Evolutionary conservation across 2,888 invertebrate genomes (phyloP).

Genomic region (Monopis laevigella): DNA sequence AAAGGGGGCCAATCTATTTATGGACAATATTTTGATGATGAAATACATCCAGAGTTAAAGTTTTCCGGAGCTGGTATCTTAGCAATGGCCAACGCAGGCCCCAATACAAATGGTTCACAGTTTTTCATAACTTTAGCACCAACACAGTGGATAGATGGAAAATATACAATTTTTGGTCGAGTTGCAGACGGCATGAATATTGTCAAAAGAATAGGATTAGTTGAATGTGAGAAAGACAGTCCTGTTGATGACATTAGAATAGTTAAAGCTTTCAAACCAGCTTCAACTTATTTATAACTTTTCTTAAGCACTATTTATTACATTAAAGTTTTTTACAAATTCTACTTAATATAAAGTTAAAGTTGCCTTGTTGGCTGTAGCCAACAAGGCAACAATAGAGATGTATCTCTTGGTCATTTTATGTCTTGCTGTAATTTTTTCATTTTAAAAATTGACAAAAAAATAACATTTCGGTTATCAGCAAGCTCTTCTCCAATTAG

Average conservation of each 20-base stretch:
- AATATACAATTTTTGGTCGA: constrained; percentile 90
- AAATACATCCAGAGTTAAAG: constrained; percentile 86
- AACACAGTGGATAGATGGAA: constrained; percentile 92
- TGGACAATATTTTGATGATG: constrained; percentile 88
- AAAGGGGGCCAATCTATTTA: constrained; percentile 91
- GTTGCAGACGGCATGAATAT: constrained; percentile 82
- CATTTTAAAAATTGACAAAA: too few species aligned
- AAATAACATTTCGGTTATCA: too few species aligned
- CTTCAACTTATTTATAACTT: too few species aligned
- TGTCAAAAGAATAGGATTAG: constrained; percentile 84
- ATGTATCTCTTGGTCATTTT: too few species aligned
- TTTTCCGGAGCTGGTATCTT: constrained; percentile 84
- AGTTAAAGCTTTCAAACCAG: constrained; percentile 42
- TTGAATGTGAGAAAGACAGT: constrained; percentile 76
- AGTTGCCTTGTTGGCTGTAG: too few species aligned
- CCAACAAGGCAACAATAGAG: too few species aligned
- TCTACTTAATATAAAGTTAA: too few species aligned
- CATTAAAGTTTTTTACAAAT: too few species aligned
- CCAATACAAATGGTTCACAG: constrained; percentile 91
- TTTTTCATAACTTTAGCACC: constrained; percentile 93
- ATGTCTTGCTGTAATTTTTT: too few species aligned
- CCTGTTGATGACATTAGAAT: constrained; percentile 84
- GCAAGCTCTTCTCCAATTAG: too few species aligned
- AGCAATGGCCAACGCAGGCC: constrained; percentile 94
- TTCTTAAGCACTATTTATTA: too few species aligned